Evolutionary conservation across 1,140 invertebrate genomes (phyloP).

Genomic region (Daktulosphaira vitifoliae): DNA sequence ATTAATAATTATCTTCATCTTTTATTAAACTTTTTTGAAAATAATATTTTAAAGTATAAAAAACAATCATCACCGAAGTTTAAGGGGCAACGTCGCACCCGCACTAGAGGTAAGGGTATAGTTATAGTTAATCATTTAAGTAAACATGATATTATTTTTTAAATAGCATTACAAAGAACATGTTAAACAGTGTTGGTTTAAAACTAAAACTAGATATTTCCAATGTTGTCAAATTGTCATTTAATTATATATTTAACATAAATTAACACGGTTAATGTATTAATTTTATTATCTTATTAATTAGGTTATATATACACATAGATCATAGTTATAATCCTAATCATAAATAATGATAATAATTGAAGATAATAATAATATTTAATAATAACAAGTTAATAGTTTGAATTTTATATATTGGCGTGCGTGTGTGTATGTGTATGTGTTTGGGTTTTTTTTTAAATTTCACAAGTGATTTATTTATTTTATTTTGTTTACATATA

Average conservation of each 20-base stretch:
- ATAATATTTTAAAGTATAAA: background rate
- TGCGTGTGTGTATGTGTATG: constrained; percentile 2
- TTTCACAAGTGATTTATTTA: background rate
- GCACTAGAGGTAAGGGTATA: constrained; percentile 24
- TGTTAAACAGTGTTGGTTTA: background rate
- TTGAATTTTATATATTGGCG: background rate
- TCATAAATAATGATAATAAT: background rate
- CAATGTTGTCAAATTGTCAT: background rate
- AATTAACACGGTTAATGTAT: background rate
- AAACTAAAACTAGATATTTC: background rate
- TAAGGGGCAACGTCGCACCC: constrained; percentile 1
- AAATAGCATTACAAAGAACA: no score
- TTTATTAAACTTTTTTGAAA: no score
- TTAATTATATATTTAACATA: background rate
- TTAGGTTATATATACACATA: background rate
- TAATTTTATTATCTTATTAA: background rate
- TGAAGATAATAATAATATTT: constrained; percentile 24
- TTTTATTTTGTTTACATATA: background rate
- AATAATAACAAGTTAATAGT: constrained; percentile 19
- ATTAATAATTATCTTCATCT: no score
- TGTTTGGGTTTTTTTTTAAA: constrained; percentile 3
- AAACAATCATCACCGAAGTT: constrained; percentile 9
- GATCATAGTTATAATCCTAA: background rate
- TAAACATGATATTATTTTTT: background rate
- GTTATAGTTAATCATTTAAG: constrained; percentile 8